These are phyloP conservation scores for Montipora foliosa DNA, from an alignment of 64 coral and sea anemone genomes.

Conservation along the genomic window DNA sequence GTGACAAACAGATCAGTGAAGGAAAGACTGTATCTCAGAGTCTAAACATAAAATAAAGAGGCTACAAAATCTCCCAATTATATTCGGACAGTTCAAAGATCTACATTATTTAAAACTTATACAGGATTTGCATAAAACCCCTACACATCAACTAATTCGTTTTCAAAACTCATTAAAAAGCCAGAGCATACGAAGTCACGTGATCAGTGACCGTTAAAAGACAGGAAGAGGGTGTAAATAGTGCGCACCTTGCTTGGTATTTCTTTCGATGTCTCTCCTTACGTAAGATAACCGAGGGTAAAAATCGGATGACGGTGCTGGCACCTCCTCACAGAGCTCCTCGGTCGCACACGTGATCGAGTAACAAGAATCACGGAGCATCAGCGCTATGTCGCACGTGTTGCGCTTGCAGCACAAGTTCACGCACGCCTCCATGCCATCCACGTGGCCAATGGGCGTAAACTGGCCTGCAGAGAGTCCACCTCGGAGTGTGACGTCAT, in stretches of 20 bases:
- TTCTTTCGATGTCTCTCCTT: slow-evolving; percentile 41
- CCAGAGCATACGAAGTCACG: too few species aligned
- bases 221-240: background rate
- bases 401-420: slow-evolving; percentile 74
- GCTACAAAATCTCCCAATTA: too few species aligned
- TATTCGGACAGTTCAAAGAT: too few species aligned
- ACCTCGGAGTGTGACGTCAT: slow-evolving; percentile 90
- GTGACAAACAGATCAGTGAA: too few species aligned
- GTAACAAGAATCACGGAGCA: slow-evolving; percentile 88
- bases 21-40: too few species aligned
- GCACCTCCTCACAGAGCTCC: slow-evolving; percentile 79
- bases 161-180: too few species aligned
- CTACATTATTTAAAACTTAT: too few species aligned
- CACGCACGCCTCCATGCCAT: slow-evolving; percentile 87
- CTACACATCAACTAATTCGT: too few species aligned
- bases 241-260: slow-evolving; percentile 36
- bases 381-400: slow-evolving; percentile 87
- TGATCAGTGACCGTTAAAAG: background rate
- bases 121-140: too few species aligned
- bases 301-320: slow-evolving; percentile 61
- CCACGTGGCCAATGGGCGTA: slow-evolving; percentile 82
- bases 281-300: slow-evolving; percentile 66
- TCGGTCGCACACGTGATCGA: slow-evolving; percentile 77
- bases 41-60: too few species aligned
- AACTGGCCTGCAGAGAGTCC: slow-evolving; percentile 82